phyloP scores from a whole-genome alignment of 2,797 vertebrate species.

The Nyctibius grandis region DNA sequence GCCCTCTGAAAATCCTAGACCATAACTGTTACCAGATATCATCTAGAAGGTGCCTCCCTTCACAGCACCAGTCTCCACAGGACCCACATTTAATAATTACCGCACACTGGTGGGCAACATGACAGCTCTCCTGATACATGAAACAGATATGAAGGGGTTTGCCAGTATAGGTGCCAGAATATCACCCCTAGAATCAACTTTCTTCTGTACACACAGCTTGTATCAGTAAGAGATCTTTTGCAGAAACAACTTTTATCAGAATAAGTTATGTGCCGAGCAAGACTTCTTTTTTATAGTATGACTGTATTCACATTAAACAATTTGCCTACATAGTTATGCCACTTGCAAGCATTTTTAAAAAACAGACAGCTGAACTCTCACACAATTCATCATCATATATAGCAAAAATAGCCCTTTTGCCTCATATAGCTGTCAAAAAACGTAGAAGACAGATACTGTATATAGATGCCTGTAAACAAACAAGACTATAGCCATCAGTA shows the following conservation, averaged over 20 bases:
- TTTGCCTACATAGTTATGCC: background rate
- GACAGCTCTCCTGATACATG: background rate
- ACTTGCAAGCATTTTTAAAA: background rate
- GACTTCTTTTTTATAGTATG: background rate
- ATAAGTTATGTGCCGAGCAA: background rate
- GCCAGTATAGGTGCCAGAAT: background rate
- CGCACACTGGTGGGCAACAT: background rate
- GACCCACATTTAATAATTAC: background rate
- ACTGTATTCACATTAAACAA: background rate
- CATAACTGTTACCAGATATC: background rate
- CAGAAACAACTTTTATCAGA: background rate
- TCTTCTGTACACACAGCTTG: background rate
- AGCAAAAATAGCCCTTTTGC: background rate
- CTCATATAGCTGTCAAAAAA: background rate
- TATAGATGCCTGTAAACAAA: background rate
- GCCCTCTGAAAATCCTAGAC: background rate
- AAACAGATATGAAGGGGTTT: background rate
- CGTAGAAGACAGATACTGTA: rapidly evolving
- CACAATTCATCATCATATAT: background rate
- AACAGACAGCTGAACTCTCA: background rate
- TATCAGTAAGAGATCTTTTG: background rate
- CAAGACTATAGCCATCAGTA: background rate
- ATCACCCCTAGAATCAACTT: background rate
- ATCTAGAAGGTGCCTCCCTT: background rate
- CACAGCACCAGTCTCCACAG: background rate